phyloP scores from a whole-genome alignment of 2,113 vertebrate genomes.

The Ancistrus triradiatus region DNA sequence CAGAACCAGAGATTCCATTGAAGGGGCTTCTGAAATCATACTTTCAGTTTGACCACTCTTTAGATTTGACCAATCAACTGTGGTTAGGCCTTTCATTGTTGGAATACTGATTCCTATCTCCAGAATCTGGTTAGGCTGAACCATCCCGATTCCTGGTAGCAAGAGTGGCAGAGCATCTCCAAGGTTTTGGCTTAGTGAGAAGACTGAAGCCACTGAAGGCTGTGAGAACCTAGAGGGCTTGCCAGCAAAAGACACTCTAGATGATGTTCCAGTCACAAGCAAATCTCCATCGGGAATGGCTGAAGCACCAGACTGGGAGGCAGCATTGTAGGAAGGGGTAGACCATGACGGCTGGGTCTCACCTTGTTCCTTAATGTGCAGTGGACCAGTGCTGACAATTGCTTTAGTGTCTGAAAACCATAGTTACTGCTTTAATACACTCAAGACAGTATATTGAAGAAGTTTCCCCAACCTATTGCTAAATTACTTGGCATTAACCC shows the following conservation, averaged over 20 bases:
- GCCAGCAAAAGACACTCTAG: neutral
- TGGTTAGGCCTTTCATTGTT: neutral
- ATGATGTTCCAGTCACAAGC: neutral
- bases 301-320: neutral
- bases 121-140: neutral
- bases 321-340: neutral
- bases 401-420: slow-evolving; percentile 45
- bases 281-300: neutral
- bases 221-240: neutral
- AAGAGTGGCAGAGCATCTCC: slow-evolving; percentile 41
- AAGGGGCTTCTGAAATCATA: fast-evolving
- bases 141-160: slow-evolving; percentile 35
- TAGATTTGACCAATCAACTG: neutral
- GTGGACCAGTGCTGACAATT: slow-evolving; percentile 45
- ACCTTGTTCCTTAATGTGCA: slow-evolving; percentile 40
- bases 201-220: slow-evolving; percentile 6
- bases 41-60: neutral
- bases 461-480: too few species aligned
- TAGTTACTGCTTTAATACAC: too few species aligned
- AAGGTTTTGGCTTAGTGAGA: slow-evolving; percentile 39
- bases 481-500: too few species aligned
- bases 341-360: neutral
- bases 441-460: too few species aligned
- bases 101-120: neutral
- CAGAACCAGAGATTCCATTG: neutral